Conservation (phyloP, 2,113 vertebrate genomes). For the Laticauda laticaudata region DNA sequence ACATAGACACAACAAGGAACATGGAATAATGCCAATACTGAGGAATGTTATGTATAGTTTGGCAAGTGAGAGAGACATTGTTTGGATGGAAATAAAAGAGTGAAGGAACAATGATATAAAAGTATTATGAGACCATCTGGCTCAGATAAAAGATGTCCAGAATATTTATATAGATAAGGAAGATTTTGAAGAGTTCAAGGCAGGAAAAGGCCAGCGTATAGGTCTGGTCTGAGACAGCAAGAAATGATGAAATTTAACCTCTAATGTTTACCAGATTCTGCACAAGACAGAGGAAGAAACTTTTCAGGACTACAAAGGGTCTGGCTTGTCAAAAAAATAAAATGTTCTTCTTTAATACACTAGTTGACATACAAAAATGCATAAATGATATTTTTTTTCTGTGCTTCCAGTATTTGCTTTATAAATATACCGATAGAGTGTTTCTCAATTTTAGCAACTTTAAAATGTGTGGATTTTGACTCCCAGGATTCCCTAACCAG, state of each 20-base stretch:
- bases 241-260: not conserved
- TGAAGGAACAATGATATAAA: slow-evolving; percentile 62
- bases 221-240: not conserved
- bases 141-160: slow-evolving; percentile 54
- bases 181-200: slow-evolving; percentile 12
- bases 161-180: slow-evolving; percentile 52
- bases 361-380: not conserved
- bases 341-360: not conserved
- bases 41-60: slow-evolving; percentile 69
- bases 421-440: not conserved
- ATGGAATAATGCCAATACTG: slow-evolving; percentile 62
- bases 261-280: slow-evolving; percentile 4
- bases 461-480: not conserved
- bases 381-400: not conserved
- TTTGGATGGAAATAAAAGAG: slow-evolving; percentile 71
- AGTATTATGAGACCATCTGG: slow-evolving; percentile 64
- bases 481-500: not conserved
- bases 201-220: not conserved
- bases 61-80: slow-evolving; percentile 56
- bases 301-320: not conserved
- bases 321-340: not conserved
- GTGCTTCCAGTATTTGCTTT: not conserved
- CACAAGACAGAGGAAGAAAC: not conserved
- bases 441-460: not conserved
- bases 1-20: slow-evolving; percentile 64